Conservation (phyloP, 2,113 vertebrate genomes). For the Cyrtonyx montezumae region DNA sequence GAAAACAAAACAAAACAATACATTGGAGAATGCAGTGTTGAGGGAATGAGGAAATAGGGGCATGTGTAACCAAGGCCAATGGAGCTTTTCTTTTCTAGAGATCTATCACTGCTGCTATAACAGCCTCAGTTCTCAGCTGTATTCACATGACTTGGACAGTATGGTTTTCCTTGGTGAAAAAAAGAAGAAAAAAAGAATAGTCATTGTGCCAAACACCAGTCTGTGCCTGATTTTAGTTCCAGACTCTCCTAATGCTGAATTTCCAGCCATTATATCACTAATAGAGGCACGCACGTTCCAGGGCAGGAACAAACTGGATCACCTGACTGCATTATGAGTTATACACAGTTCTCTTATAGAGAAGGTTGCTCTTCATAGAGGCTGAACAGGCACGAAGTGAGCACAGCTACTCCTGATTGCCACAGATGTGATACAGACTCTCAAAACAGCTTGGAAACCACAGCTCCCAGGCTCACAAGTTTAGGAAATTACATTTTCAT, state of each 20-base stretch:
- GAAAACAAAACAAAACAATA: neutral
- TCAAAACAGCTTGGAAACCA: neutral
- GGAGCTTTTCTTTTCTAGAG: neutral
- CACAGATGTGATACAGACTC: neutral
- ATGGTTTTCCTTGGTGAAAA: neutral
- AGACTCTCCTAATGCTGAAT: neutral
- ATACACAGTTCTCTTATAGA: neutral
- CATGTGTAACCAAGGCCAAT: neutral
- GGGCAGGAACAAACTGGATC: neutral
- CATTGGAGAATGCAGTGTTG: neutral
- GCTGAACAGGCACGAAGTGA: neutral
- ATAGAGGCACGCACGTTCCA: accelerated
- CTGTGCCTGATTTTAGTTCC: neutral
- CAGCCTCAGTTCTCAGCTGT: neutral
- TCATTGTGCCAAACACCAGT: neutral
- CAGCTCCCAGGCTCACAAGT: neutral
- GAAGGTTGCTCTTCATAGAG: neutral
- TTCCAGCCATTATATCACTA: neutral
- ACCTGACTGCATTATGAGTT: accelerated
- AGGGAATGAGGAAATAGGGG: neutral
- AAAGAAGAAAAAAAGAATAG: neutral
- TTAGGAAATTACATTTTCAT: neutral
- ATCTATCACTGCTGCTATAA: neutral
- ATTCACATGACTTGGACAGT: neutral
- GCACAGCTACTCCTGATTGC: neutral